phyloP scores from a whole-genome alignment of 2,797 vertebrate species.

The Hirundo rustica region DNA sequence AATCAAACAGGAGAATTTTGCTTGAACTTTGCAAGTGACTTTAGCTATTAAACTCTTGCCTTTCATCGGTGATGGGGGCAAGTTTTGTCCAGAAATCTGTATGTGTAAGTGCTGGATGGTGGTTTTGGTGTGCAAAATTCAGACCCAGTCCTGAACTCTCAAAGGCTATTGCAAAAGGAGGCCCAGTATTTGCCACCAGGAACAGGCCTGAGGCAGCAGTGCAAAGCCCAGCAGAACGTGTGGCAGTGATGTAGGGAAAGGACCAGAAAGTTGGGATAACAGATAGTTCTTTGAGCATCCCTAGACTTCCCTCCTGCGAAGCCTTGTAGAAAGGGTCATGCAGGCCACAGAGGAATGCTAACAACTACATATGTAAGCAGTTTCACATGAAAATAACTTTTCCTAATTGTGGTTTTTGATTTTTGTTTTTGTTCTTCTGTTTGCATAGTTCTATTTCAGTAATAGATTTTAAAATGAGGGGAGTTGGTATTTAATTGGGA shows the following conservation, averaged over 20 bases:
- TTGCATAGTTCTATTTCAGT: neutral
- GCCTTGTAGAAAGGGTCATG: neutral
- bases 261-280: neutral
- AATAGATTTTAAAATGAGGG: neutral
- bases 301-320: neutral
- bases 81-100: neutral
- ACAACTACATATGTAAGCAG: fast-evolving
- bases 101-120: neutral
- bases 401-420: neutral
- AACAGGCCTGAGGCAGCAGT: neutral
- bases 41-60: neutral
- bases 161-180: neutral
- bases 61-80: neutral
- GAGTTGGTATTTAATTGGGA: neutral
- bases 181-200: neutral
- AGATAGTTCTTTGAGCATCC: neutral
- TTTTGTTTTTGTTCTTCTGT: neutral
- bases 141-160: neutral
- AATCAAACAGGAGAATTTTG: neutral
- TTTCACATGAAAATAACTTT: neutral
- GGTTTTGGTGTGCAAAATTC: neutral
- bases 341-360: neutral
- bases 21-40: neutral
- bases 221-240: neutral
- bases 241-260: neutral